A percentile compares a stretch with the other conserved stretches of the same genome.
Evolutionary conservation across 2,888 invertebrate genomes (phyloP).

Genomic region (Noctua janthe): DNA sequence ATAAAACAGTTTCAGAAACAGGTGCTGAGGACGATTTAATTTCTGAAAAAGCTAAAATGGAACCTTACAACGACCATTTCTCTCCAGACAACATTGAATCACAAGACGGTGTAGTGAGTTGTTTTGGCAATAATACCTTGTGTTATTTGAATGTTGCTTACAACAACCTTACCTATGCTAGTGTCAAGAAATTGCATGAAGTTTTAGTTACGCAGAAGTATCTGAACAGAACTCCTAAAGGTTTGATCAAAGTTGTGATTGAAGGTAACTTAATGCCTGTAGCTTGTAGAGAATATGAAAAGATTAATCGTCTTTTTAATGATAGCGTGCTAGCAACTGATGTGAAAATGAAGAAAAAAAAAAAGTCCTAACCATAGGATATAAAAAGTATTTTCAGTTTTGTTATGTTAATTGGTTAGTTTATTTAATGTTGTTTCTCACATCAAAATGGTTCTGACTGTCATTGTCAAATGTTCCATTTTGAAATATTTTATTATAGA

Average conservation of each 20-base stretch:
- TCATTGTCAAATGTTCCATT: background rate
- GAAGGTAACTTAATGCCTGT: constrained; percentile 80
- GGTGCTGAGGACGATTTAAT: constrained; percentile 14
- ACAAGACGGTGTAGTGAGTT: constrained; percentile 67
- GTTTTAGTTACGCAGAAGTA: constrained; percentile 74
- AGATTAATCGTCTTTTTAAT: constrained; percentile 68
- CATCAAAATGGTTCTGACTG: background rate
- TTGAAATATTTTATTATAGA: background rate
- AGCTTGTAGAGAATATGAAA: constrained; percentile 58
- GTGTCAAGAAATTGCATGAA: constrained; percentile 71
- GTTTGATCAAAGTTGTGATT: constrained; percentile 76
- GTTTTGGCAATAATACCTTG: constrained; percentile 77
- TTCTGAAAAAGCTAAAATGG: constrained; percentile 73
- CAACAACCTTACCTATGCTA: constrained; percentile 74
- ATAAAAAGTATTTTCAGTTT: background rate
- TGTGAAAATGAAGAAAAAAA: background rate
- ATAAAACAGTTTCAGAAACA: background rate
- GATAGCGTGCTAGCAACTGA: background rate
- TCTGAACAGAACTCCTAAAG: constrained; percentile 72
- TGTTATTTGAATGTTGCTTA: constrained; percentile 78
- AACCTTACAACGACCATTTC: constrained; percentile 74
- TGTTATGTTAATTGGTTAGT: background rate
- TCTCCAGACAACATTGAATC: constrained; percentile 60
- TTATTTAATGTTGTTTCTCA: background rate
- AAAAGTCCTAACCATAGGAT: too few relatives aligned